A percentile compares a stretch with the other conserved stretches of the same genome.
Conservation (phyloP, 2,113 vertebrate species). For the Boulengeromyrus knoepffleri region DNA sequence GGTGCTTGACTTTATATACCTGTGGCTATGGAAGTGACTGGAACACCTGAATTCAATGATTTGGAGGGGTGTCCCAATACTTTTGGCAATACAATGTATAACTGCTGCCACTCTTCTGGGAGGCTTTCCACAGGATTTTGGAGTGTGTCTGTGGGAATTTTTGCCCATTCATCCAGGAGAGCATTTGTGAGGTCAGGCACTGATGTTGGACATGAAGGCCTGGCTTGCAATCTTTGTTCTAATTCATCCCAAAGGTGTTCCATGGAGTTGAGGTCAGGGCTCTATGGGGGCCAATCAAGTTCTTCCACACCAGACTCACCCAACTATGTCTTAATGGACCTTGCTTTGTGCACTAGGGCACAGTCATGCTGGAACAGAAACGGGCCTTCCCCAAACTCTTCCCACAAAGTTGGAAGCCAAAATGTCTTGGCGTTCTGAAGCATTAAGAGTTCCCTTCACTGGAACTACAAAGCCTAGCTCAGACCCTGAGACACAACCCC, state of each 20-base stretch:
- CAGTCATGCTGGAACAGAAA: background rate
- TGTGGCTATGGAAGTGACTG: too few relatives aligned
- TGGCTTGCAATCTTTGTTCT: too few relatives aligned
- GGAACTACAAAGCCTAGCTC: background rate
- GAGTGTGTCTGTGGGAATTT: background rate
- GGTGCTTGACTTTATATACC: too few relatives aligned
- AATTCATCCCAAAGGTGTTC: background rate
- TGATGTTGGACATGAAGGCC: background rate
- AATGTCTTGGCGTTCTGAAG: background rate
- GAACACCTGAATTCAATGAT: too few relatives aligned
- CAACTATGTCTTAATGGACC: background rate
- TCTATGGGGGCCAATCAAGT: background rate
- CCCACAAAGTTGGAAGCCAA: background rate
- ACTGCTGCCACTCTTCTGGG: background rate
- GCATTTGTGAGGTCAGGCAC: background rate
- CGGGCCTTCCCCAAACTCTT: background rate
- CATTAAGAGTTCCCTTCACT: background rate
- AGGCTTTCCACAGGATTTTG: background rate
- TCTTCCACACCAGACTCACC: background rate
- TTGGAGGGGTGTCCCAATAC: too few relatives aligned
- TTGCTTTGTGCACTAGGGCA: background rate
- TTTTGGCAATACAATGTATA: background rate
- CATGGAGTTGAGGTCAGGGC: background rate
- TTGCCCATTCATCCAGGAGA: background rate
- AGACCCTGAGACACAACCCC: background rate